Evolutionary conservation across 1,140 invertebrate genomes (phyloP).

Genomic region (Plectrocnemia conspersa): DNA sequence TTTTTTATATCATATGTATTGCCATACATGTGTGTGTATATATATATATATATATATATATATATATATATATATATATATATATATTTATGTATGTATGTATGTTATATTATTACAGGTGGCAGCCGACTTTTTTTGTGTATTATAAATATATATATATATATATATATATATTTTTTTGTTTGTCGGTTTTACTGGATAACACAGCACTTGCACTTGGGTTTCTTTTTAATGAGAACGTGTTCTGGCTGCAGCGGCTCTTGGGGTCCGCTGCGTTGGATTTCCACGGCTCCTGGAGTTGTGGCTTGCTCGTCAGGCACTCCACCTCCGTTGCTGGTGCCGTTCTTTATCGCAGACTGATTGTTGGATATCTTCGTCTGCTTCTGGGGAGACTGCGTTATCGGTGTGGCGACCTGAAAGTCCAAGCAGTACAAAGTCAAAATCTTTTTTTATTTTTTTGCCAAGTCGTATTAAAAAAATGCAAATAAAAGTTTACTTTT

Average conservation of each 20-base stretch:
- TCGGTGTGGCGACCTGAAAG: slow-evolving; percentile 42
- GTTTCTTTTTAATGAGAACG: slow-evolving; percentile 83
- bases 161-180: slow-evolving; percentile 11
- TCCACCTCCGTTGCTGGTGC: slow-evolving; percentile 47
- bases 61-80: slow-evolving; percentile 20
- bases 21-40: too few relatives aligned
- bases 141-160: slow-evolving; percentile 23
- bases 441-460: neutral
- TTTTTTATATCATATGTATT: slow-evolving; percentile 17
- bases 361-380: slow-evolving; percentile 41
- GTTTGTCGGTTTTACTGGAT: slow-evolving; percentile 62
- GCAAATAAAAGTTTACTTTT: too few relatives aligned
- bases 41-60: too few relatives aligned
- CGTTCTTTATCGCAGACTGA: slow-evolving; percentile 42
- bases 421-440: slow-evolving; percentile 1
- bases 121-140: too few relatives aligned
- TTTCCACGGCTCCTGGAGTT: slow-evolving; percentile 66
- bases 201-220: slow-evolving; percentile 84
- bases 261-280: slow-evolving; percentile 65
- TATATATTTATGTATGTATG: slow-evolving; percentile 1
- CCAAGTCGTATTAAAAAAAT: too few relatives aligned
- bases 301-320: slow-evolving; percentile 41
- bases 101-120: too few relatives aligned
- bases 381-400: slow-evolving; percentile 41
- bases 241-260: slow-evolving; percentile 77